Conservation (phyloP, 2,113 vertebrate species). For the Oryctolagus cuniculus region DNA sequence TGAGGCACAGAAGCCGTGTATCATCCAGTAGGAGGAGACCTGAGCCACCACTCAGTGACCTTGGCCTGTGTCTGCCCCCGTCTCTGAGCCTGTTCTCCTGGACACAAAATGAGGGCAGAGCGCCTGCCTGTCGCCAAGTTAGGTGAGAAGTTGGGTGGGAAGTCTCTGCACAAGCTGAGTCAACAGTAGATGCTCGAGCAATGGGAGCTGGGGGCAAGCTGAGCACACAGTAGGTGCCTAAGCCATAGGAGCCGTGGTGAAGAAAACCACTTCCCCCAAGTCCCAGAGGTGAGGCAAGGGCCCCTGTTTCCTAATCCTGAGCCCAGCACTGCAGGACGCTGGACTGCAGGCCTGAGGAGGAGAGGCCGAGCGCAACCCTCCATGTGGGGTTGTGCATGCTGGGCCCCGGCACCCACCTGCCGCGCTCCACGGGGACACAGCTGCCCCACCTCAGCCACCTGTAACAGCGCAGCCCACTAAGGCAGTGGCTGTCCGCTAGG, state of each 20-base stretch:
- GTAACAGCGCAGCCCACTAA: not conserved
- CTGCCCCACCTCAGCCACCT: not conserved
- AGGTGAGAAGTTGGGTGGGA: not conserved
- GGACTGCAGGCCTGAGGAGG: not conserved
- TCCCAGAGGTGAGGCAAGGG: not conserved
- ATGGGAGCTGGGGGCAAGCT: not conserved
- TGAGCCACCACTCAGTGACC: not conserved
- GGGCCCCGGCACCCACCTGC: no score
- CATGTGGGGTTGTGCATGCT: rapidly evolving
- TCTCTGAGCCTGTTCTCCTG: not conserved
- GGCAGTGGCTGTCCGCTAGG: not conserved
- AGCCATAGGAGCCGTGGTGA: no score
- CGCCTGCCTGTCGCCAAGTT: not conserved
- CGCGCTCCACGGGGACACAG: not conserved
- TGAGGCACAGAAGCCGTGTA: not conserved
- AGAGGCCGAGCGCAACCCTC: not conserved
- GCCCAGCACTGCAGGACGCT: not conserved
- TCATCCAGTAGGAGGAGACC: not conserved
- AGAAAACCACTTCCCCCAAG: not conserved
- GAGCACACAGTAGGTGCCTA: no score
- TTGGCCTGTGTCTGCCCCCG: not conserved
- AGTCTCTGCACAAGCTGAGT: not conserved
- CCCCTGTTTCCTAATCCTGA: not conserved
- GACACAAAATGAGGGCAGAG: not conserved
- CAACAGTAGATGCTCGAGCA: not conserved